Conservation (phyloP, 2,797 vertebrate species). For the Hylomyscus alleni region DNA sequence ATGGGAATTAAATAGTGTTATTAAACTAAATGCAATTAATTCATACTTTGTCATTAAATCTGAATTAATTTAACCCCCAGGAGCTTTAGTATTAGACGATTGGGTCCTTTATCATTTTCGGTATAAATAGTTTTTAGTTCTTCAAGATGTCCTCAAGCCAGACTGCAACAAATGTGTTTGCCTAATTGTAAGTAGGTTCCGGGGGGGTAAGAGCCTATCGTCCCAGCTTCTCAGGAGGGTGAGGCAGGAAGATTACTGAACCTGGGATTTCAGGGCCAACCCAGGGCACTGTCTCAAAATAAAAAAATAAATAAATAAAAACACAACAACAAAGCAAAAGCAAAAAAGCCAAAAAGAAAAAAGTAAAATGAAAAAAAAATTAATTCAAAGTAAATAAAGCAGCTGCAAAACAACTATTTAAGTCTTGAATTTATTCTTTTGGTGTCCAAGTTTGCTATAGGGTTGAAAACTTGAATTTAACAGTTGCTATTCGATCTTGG, state of each 20-base stretch:
- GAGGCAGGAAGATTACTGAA: neutral
- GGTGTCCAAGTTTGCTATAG: neutral
- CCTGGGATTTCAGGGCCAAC: neutral
- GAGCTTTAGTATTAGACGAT: neutral
- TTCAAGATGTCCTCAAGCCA: neutral
- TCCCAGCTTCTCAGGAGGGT: neutral
- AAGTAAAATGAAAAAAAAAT: too few relatives aligned
- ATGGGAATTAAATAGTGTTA: conserved; percentile 39
- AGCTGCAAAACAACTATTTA: neutral
- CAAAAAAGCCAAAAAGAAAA: neutral
- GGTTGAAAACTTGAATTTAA: neutral
- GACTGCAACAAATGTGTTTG: neutral
- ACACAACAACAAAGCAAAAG: neutral
- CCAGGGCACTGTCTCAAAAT: neutral
- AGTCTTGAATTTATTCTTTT: neutral
- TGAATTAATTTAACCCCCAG: neutral
- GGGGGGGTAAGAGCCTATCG: too few relatives aligned
- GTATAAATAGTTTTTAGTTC: conserved; percentile 32
- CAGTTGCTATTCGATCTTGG: neutral
- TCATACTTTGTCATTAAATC: conserved; percentile 12
- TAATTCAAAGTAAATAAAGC: neutral
- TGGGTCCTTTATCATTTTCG: neutral
- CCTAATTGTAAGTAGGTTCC: neutral
- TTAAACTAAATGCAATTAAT: conserved; percentile 4
- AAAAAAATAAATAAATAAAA: neutral